Evolutionary conservation across 2,797 vertebrate genomes (phyloP).

Genomic region (Phrynocephalus forsythii): DNA sequence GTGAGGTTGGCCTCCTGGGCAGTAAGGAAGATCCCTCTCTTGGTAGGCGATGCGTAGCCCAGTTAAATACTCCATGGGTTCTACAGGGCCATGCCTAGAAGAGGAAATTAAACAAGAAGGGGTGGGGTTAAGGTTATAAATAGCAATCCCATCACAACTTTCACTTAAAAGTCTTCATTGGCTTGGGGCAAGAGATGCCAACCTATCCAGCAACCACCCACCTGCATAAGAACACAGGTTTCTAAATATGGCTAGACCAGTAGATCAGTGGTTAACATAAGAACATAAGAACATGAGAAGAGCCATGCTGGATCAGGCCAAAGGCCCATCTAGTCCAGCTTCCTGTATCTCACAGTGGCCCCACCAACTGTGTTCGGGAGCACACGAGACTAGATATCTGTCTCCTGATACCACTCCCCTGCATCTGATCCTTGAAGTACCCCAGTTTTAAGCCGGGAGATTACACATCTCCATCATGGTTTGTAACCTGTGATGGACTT

Average conservation of each 20-base stretch:
- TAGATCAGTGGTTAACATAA: too few species aligned
- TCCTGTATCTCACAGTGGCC: too few species aligned
- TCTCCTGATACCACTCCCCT: too few species aligned
- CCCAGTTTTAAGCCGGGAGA: too few species aligned
- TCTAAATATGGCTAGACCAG: background rate
- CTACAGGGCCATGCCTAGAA: slow-evolving; percentile 85
- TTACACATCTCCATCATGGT: too few species aligned
- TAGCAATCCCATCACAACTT: slow-evolving; percentile 7
- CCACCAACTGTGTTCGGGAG: too few species aligned
- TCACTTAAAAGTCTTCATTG: slow-evolving; percentile 48
- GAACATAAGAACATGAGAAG: too few species aligned
- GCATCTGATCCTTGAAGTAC: too few species aligned
- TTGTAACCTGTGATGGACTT: too few species aligned
- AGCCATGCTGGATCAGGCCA: too few species aligned
- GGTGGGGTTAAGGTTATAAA: slow-evolving; percentile 55
- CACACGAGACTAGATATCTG: too few species aligned
- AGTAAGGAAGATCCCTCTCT: slow-evolving; percentile 83
- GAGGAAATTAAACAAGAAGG: slow-evolving; percentile 56
- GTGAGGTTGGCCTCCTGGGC: slow-evolving; percentile 81
- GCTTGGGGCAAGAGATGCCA: slow-evolving; percentile 60
- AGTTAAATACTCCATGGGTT: slow-evolving; percentile 85
- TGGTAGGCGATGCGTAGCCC: slow-evolving; percentile 80
- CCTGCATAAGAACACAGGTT: slow-evolving; percentile 53
- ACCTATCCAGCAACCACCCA: slow-evolving; percentile 51
- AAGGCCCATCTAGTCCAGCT: too few species aligned